Conservation (phyloP, 2,888 invertebrate genomes). For the Erynnis tages region DNA sequence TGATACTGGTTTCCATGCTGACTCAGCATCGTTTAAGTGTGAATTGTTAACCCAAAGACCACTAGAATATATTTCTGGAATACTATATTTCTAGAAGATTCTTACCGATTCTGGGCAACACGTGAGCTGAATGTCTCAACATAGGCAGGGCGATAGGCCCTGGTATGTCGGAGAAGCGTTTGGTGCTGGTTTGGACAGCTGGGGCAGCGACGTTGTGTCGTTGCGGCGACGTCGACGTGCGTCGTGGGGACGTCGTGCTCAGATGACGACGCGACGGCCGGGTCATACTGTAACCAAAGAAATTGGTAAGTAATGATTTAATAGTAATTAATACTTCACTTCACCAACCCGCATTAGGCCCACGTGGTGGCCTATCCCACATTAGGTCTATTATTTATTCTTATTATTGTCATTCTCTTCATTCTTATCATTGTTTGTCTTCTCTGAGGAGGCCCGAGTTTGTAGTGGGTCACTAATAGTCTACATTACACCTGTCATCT, state of each 20-base stretch:
- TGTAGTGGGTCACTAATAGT: no score
- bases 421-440: no score
- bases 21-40: constrained; percentile 48
- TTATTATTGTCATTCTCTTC: no score
- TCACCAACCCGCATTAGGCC: no score
- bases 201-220: constrained; percentile 50
- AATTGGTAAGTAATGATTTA: background rate
- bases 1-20: constrained; percentile 38
- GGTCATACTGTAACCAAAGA: constrained; percentile 44
- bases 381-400: no score
- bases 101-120: constrained; percentile 70
- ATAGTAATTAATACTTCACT: background rate
- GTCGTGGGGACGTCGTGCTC: constrained; percentile 48
- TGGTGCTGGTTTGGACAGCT: constrained; percentile 37
- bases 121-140: constrained; percentile 68
- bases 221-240: constrained; percentile 67
- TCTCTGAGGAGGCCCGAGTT: no score
- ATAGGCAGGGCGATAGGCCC: constrained; percentile 70
- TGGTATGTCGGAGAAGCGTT: constrained; percentile 65
- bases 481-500: no score
- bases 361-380: no score
- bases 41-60: no score
- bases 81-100: background rate
- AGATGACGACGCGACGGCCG: constrained; percentile 56
- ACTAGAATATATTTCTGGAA: no score